Percentiles rank a stretch among this genome's conserved stretches.
Conservation (phyloP, 2,113 vertebrate genomes). For the Butorides virescens region DNA sequence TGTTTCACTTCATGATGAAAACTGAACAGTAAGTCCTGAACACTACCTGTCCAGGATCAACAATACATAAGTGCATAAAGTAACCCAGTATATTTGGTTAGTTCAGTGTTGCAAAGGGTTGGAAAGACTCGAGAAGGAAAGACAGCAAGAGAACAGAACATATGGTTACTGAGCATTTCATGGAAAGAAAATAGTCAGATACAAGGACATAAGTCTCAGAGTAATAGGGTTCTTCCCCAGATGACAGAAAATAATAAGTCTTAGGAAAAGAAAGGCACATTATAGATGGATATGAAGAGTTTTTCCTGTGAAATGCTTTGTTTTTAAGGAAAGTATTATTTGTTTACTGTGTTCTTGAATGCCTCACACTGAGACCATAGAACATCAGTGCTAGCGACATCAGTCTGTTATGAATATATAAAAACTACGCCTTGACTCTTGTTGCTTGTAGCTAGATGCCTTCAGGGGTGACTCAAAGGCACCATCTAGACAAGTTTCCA, state of each 20-base stretch:
- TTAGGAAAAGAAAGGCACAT: not conserved
- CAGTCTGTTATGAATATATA: not conserved
- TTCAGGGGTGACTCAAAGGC: not conserved
- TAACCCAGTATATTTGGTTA: not conserved
- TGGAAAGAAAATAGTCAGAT: not conserved
- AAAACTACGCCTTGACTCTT: not conserved
- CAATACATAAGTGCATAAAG: accelerated
- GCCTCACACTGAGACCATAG: not conserved
- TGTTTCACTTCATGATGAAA: not conserved
- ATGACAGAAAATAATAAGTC: not conserved
- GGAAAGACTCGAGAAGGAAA: not conserved
- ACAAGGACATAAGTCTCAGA: not conserved
- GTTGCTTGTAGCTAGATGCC: not conserved
- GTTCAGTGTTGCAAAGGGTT: not conserved
- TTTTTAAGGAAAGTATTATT: not conserved
- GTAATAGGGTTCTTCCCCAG: not conserved
- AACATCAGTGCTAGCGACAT: not conserved
- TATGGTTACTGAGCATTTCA: not conserved
- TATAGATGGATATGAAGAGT: not conserved
- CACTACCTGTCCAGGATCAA: not conserved
- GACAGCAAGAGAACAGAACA: not conserved
- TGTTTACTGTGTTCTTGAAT: not conserved
- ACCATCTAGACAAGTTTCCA: not conserved
- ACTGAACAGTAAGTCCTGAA: not conserved
- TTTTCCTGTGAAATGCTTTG: not conserved